A percentile compares a stretch with the other conserved stretches of the same genome.
These are phyloP conservation scores for Agrochola macilenta DNA, from an alignment of 2,888 invertebrate species.

Conservation along the genomic window DNA sequence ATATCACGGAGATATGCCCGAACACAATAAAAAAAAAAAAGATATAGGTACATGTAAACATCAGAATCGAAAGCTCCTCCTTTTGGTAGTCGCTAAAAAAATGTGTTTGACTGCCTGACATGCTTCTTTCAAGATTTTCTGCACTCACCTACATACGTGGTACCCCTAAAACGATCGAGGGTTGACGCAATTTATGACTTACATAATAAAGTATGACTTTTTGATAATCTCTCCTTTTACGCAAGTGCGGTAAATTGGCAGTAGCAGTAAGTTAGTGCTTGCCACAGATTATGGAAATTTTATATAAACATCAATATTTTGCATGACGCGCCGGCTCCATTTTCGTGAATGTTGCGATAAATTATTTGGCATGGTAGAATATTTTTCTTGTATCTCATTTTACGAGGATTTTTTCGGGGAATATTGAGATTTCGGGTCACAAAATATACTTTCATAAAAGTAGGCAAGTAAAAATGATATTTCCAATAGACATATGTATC, in stretches of 20 bases:
- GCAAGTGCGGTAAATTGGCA: neutral
- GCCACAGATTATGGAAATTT: constrained; percentile 39
- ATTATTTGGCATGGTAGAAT: constrained; percentile 11
- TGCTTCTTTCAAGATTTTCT: neutral
- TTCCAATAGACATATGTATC: neutral
- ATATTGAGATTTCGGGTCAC: neutral
- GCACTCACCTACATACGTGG: neutral
- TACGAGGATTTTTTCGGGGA: neutral
- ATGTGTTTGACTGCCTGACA: neutral
- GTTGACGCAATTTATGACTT: constrained; percentile 8
- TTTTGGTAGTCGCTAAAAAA: no score
- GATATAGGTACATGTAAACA: no score
- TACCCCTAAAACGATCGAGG: neutral
- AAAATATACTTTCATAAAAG: neutral
- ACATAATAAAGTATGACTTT: constrained; percentile 2
- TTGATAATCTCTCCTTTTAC: neutral
- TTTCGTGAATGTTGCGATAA: constrained; percentile 25
- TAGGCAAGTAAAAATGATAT: neutral
- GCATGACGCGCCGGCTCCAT: constrained; percentile 11
- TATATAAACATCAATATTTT: constrained; percentile 33
- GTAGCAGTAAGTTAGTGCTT: neutral
- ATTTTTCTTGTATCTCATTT: constrained; percentile 32
- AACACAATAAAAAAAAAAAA: no score
- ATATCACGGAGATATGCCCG: no score
- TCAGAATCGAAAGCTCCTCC: no score